Conservation (phyloP, 2,888 invertebrate genomes). For the Sisyra nigra region DNA sequence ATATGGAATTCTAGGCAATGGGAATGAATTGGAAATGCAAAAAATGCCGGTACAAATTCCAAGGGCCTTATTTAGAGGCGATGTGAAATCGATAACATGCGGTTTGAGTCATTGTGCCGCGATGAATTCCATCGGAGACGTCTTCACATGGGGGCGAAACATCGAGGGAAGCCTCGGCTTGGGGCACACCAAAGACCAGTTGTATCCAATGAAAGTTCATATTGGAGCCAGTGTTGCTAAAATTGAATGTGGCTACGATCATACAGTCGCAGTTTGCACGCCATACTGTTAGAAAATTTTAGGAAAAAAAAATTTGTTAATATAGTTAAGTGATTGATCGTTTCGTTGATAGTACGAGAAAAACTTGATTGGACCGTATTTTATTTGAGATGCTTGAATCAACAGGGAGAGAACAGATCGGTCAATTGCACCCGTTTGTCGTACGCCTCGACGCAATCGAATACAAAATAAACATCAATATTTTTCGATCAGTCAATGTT, state of each 20-base stretch:
- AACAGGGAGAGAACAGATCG: slow-evolving; percentile 1
- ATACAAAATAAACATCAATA: slow-evolving; percentile 16
- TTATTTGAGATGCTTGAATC: neutral
- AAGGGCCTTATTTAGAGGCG: slow-evolving; percentile 66
- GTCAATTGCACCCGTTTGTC: slow-evolving; percentile 2
- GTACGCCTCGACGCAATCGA: slow-evolving; percentile 13
- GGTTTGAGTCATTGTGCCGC: slow-evolving; percentile 70
- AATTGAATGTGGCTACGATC: slow-evolving; percentile 74
- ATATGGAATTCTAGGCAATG: slow-evolving; percentile 78
- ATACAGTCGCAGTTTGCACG: slow-evolving; percentile 59
- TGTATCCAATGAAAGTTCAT: slow-evolving; percentile 71
- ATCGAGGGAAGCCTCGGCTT: slow-evolving; percentile 70
- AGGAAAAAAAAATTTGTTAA: too few species aligned
- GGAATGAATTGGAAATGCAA: slow-evolving; percentile 56
- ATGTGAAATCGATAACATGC: slow-evolving; percentile 51
- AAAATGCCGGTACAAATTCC: slow-evolving; percentile 58
- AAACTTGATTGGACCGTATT: too few species aligned
- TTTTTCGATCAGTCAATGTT: slow-evolving; percentile 18
- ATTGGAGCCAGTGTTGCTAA: slow-evolving; percentile 61
- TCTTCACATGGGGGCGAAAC: slow-evolving; percentile 89
- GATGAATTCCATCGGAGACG: slow-evolving; percentile 63
- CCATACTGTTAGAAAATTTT: slow-evolving; percentile 24
- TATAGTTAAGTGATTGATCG: too few species aligned
- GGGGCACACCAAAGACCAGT: slow-evolving; percentile 64
- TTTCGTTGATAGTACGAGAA: too few species aligned